These are phyloP conservation scores for human DNA, from an alignment of 2,113 vertebrate genomes.

Conservation along the genomic window DNA sequence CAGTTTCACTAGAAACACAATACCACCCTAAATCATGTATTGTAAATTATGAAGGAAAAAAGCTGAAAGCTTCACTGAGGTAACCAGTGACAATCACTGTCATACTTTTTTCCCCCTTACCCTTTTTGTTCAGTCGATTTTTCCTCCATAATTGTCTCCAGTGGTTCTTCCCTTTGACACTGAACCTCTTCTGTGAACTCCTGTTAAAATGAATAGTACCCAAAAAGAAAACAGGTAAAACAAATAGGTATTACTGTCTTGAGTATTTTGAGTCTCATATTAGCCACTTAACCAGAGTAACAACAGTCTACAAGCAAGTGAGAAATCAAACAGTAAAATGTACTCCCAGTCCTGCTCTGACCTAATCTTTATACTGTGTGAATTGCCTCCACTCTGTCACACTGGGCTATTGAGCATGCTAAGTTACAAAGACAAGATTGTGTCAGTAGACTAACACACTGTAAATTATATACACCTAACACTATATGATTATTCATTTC, in stretches of 20 bases:
- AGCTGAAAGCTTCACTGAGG: neutral
- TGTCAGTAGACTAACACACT: neutral
- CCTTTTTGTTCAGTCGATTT: slow-evolving; percentile 38
- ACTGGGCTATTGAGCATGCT: neutral
- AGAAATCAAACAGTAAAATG: neutral
- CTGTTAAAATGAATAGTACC: slow-evolving; percentile 55
- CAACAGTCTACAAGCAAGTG: neutral
- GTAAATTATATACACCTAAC: neutral
- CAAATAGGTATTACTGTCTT: neutral
- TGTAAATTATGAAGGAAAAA: neutral
- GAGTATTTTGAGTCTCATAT: neutral
- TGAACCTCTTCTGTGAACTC: neutral
- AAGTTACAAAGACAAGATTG: neutral
- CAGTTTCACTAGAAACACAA: neutral
- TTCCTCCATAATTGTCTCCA: neutral
- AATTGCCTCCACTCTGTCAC: neutral
- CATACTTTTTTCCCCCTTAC: slow-evolving; percentile 68
- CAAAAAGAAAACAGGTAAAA: slow-evolving; percentile 33
- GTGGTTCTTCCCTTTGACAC: slow-evolving; percentile 27
- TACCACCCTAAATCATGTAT: neutral
- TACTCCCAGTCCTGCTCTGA: neutral
- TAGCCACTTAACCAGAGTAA: neutral
- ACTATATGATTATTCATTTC: neutral
- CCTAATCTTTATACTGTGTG: neutral
- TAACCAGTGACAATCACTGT: neutral